phyloP scores from a whole-genome alignment of 2,888 invertebrate species.

The Entomobrya proxima region DNA sequence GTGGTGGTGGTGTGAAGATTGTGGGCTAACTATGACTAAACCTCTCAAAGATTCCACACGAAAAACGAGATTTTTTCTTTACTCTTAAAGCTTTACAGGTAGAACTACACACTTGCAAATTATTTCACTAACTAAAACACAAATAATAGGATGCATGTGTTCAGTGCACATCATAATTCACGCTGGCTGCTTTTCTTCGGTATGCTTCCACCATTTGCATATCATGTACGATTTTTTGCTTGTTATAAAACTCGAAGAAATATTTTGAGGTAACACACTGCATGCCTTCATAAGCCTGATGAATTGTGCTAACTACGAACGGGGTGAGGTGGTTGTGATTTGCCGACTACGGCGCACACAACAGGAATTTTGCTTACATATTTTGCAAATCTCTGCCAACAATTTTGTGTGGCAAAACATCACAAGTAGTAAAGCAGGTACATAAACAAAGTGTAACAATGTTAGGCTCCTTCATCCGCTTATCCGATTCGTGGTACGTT shows the following conservation, averaged over 20 bases:
- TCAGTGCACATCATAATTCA: background rate
- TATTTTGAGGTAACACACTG: background rate
- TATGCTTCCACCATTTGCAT: constrained; percentile 8
- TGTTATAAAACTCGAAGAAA: background rate
- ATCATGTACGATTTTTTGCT: background rate
- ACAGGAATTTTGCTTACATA: constrained; percentile 6
- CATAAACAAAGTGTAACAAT: constrained; percentile 1
- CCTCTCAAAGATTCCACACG: background rate
- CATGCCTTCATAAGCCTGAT: no score
- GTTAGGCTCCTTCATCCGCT: constrained; percentile 5
- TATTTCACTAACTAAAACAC: background rate
- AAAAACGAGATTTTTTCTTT: constrained; percentile 25
- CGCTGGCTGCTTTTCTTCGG: background rate
- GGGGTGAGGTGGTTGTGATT: background rate
- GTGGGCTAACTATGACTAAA: background rate
- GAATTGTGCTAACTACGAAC: no score
- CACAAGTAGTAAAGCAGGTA: background rate
- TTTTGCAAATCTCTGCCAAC: constrained; percentile 39
- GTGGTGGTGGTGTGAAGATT: constrained; percentile 7
- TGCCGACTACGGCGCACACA: background rate
- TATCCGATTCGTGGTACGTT: background rate
- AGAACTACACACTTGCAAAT: background rate
- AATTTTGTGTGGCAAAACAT: constrained; percentile 11
- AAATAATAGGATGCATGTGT: background rate
- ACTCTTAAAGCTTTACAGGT: background rate